Percentiles rank a stretch among this genome's conserved stretches.
Evolutionary conservation across 1,140 invertebrate species (phyloP).

Genomic region (Drosophila eugracilis): DNA sequence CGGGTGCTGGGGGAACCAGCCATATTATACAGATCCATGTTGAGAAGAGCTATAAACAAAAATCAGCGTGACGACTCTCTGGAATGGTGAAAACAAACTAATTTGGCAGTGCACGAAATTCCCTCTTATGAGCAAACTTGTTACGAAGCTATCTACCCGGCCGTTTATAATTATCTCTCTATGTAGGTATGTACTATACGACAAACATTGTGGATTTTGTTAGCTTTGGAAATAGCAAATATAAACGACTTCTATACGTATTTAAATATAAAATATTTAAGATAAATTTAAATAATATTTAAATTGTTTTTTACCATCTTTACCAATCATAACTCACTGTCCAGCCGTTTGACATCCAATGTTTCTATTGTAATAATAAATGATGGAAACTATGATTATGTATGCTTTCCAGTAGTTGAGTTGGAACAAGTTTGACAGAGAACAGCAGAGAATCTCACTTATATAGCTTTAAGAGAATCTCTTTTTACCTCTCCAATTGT

Average conservation of each 20-base stretch:
- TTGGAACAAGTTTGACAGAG: too few species aligned
- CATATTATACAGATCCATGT: constrained; percentile 87
- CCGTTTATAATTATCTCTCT: neutral
- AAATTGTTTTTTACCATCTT: too few species aligned
- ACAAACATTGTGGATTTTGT: neutral
- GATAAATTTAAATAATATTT: neutral
- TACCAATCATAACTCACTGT: too few species aligned
- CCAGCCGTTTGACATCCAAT: too few species aligned
- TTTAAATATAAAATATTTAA: neutral
- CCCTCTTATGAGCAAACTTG: constrained; percentile 18
- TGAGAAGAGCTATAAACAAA: neutral
- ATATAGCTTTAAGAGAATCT: too few species aligned
- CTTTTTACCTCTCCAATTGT: too few species aligned
- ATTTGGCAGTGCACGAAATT: neutral
- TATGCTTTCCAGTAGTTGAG: too few species aligned
- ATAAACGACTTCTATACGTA: neutral
- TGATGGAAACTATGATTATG: too few species aligned
- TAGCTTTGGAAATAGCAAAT: neutral
- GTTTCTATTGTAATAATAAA: too few species aligned
- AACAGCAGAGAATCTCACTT: too few species aligned
- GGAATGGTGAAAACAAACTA: constrained; percentile 30
- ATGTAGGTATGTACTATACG: neutral
- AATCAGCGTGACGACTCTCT: too few species aligned
- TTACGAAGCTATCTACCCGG: neutral
- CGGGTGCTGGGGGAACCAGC: constrained; percentile 89